A percentile compares a stretch with the other conserved stretches of the same genome.
These are phyloP conservation scores for Temnothorax unifasciatus DNA, from an alignment of 2,888 invertebrate genomes.

Conservation along the genomic window DNA sequence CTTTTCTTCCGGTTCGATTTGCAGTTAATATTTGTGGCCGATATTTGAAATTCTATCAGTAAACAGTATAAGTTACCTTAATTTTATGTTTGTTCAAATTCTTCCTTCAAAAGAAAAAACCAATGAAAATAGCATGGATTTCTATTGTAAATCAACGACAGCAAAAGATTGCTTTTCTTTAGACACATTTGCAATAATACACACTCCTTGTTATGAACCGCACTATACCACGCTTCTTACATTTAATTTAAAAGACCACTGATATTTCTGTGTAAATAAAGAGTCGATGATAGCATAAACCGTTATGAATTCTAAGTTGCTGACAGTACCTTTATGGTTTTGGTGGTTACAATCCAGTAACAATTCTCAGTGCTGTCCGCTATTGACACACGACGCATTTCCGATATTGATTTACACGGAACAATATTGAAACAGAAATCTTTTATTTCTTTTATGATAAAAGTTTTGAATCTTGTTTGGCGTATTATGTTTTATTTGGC, in stretches of 20 bases:
- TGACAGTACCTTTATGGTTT: not conserved
- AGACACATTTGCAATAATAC: conserved; percentile 13
- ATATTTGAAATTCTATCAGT: not conserved
- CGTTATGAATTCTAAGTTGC: not conserved
- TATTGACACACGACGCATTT: not conserved
- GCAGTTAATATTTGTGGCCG: not conserved
- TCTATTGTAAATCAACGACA: conserved; percentile 4
- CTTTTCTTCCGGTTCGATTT: conserved; percentile 1
- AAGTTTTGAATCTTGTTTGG: not conserved
- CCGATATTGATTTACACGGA: not conserved
- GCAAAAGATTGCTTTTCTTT: not conserved
- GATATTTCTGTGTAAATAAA: not conserved
- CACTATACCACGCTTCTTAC: no score
- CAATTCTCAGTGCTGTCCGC: not conserved
- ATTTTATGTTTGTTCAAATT: not conserved
- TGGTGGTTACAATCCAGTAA: not conserved
- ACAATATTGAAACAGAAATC: not conserved
- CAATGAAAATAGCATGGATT: not conserved
- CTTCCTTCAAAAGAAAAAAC: not conserved
- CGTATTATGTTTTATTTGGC: not conserved
- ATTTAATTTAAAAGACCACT: not conserved
- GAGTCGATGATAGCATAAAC: not conserved
- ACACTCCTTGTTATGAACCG: not conserved
- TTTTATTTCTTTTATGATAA: not conserved
- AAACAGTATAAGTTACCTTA: conserved; percentile 1